phyloP scores from a whole-genome alignment of 2,797 vertebrate species.

The Poeciliopsis infans region DNA sequence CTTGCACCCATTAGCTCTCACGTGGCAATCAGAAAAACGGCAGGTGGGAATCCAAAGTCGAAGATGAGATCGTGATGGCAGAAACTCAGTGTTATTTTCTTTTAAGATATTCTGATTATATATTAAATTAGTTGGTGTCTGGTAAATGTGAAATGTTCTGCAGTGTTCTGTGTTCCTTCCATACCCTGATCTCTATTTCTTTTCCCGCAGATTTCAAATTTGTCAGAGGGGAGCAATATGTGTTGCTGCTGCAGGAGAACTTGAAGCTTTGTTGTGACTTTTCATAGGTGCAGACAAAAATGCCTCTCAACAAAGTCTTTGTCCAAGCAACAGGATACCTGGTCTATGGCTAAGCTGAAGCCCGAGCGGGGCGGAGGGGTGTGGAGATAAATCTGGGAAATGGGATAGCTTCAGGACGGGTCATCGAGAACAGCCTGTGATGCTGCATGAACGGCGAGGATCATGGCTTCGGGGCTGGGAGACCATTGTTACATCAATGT shows the following conservation, averaged over 20 bases:
- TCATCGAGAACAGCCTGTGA: slow-evolving; percentile 54
- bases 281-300: slow-evolving; percentile 66
- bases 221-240: slow-evolving; percentile 31
- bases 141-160: background rate
- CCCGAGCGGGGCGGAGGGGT: slow-evolving; percentile 7
- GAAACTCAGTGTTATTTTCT: slow-evolving; percentile 12
- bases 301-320: slow-evolving; percentile 69
- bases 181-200: slow-evolving; percentile 34
- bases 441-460: slow-evolving; percentile 55
- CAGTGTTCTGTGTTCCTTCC: background rate
- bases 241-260: slow-evolving; percentile 66
- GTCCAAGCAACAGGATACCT: slow-evolving; percentile 60
- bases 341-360: slow-evolving; percentile 48
- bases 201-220: background rate
- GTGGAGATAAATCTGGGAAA: slow-evolving; percentile 38
- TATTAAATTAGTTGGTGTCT: slow-evolving; percentile 4
- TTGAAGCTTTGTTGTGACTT: slow-evolving; percentile 61
- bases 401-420: slow-evolving; percentile 66
- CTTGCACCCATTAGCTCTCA: slow-evolving; percentile 11
- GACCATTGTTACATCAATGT: slow-evolving; percentile 43
- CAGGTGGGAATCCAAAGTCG: slow-evolving; percentile 11
- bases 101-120: background rate
- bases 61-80: slow-evolving; percentile 26
- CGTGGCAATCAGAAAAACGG: slow-evolving; percentile 32
- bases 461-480: slow-evolving; percentile 55